Base-by-base conservation (phyloP, 2,797 vertebrate genomes). In the Strix occidentalis region DNA sequence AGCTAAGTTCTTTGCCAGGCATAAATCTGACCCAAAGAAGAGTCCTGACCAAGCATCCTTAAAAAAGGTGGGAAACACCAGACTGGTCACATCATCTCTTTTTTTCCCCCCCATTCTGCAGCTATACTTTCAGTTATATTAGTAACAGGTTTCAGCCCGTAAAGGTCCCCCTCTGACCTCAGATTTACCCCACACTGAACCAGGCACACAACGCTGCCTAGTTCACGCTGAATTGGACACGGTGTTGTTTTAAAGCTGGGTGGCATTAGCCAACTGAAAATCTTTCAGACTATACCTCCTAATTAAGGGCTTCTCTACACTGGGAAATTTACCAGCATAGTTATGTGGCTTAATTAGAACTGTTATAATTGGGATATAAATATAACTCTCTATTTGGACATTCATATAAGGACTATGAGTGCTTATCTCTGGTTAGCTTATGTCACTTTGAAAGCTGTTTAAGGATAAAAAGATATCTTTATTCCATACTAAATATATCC, bases 381-480 rank as follows among this genome's bases (percentile, higher is more conserved):
- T 85, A 61, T 41, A 93, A 58, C 37, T 92, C 43, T 63, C 33
- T 56, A 48, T 58, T 86, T 60, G 46, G 57, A 61, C 43, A 28
- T 61, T 83, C 45, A 45, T 56, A 65, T 29, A 80, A 65, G 61
- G 50, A 84, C 51, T 68, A 14, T 13, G 75, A 77, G 43, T 26
- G 60, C 64, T 94, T 96, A 81, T 81, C 91, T 91, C 87, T 37
- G 82, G 84, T 90, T 93, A 93, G n/a, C n/a, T 87, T 58, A 68
- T 71, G 71, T 75, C 64, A 89, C 68, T 78, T n/a, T 57, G 56
- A 83, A 90, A 94, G 53, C 9, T 90, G 56, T 57, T 61, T 43
- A 75, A 93, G 61, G 31, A 90, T 57, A 83, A 95, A 77, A 90
- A 83, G 18, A 17, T 61, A 54, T 61, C 43, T 92, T 87, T 78